These are phyloP conservation scores for Echinops telfairi DNA, from an alignment of 2,113 vertebrate genomes.

Conservation along the genomic window DNA sequence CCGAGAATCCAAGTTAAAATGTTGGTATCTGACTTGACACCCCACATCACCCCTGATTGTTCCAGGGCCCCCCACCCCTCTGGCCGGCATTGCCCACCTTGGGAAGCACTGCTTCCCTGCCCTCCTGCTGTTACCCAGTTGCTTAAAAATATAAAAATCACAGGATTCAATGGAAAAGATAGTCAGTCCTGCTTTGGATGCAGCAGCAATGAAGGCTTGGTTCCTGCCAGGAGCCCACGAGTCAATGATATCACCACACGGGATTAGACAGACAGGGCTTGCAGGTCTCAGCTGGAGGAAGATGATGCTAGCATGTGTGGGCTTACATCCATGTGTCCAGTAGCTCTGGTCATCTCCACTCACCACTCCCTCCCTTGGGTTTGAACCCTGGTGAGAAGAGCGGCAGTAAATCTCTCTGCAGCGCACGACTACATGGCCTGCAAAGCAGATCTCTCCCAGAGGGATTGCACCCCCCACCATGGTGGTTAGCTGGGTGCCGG, in stretches of 20 bases:
- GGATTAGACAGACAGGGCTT: neutral
- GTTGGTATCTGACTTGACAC: too few relatives aligned
- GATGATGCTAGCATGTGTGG: conserved; percentile 5
- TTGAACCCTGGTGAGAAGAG: conserved; percentile 41
- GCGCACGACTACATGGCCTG: neutral
- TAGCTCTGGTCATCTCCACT: conserved; percentile 27
- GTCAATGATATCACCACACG: conserved; percentile 12
- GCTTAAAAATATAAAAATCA: neutral
- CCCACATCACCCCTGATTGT: too few relatives aligned
- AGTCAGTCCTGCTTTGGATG: conserved; percentile 10
- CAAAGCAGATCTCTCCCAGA: conserved; percentile 34
- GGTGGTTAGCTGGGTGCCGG: neutral
- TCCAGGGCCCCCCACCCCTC: too few relatives aligned
- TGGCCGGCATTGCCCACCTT: too few relatives aligned
- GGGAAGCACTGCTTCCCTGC: neutral
- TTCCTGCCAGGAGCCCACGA: neutral
- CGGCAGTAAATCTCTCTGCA: conserved; percentile 30
- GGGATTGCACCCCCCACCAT: neutral
- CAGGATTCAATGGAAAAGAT: conserved; percentile 13
- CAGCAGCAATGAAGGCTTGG: neutral
- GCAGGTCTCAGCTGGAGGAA: neutral
- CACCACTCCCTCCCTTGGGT: neutral
- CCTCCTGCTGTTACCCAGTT: neutral
- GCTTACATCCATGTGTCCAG: neutral
- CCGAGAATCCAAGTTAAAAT: too few relatives aligned